Evolutionary conservation across 2,797 vertebrate species (phyloP).

Genomic region (Phoxinus dragarum): DNA sequence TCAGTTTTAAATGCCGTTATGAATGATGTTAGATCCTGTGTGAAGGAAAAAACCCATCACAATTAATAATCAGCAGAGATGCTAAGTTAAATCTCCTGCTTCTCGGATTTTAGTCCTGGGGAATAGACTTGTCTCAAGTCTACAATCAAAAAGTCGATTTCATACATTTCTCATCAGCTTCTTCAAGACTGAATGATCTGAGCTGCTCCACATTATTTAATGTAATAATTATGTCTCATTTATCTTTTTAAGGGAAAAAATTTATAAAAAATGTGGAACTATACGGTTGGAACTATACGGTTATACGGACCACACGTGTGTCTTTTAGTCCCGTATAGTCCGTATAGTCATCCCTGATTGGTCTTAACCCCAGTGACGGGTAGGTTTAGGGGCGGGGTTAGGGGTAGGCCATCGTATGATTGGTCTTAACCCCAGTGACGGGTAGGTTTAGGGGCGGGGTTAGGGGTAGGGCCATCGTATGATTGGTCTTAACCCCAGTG

Average conservation of each 20-base stretch:
- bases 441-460: too few relatives aligned
- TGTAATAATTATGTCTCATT: neutral
- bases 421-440: too few relatives aligned
- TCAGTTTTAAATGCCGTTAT: neutral
- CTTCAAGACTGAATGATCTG: neutral
- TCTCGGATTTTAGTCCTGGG: neutral
- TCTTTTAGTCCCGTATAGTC: too few relatives aligned
- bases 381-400: too few relatives aligned
- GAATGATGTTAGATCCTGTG: constrained; percentile 12
- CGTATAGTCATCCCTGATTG: too few relatives aligned
- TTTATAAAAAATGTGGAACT: too few relatives aligned
- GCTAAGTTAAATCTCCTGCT: neutral
- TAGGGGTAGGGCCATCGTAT: too few relatives aligned
- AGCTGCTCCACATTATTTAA: neutral
- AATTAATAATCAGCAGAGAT: neutral
- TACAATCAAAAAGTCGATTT: neutral
- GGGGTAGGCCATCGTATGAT: too few relatives aligned
- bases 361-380: too few relatives aligned
- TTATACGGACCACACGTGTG: too few relatives aligned
- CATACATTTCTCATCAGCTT: neutral
- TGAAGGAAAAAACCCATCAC: neutral
- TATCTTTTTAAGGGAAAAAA: neutral
- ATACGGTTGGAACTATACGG: too few relatives aligned
- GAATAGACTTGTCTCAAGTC: neutral
- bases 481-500: too few relatives aligned